phyloP scores from a whole-genome alignment of 1,140 invertebrate species.

The Geopemphigus sp. region DNA sequence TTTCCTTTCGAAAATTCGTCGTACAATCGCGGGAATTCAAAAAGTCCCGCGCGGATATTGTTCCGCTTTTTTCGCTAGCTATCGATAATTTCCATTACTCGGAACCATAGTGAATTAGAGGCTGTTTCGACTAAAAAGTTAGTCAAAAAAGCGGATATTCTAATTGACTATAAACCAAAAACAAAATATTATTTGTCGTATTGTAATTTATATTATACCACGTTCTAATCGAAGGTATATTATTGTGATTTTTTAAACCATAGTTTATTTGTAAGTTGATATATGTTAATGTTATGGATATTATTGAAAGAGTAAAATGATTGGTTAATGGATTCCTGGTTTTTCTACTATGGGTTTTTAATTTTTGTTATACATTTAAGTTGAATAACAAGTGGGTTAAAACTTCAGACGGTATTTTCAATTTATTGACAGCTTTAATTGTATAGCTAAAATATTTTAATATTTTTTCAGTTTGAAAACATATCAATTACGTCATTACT shows the following conservation, averaged over 20 bases:
- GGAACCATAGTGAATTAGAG: no score
- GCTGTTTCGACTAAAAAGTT: no score
- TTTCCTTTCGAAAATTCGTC: no score
- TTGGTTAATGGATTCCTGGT: not conserved
- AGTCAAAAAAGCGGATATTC: no score
- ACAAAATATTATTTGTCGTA: no score
- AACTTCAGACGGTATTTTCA: not conserved
- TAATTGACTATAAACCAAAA: no score
- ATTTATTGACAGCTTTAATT: not conserved
- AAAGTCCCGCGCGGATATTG: no score
- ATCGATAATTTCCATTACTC: no score
- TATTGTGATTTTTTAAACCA: not conserved
- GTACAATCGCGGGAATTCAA: no score
- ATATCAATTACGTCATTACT: not conserved
- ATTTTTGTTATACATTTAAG: not conserved
- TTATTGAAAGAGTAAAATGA: not conserved
- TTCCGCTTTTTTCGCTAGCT: no score
- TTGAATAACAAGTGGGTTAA: not conserved
- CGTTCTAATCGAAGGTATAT: not conserved
- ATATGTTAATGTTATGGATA: not conserved
- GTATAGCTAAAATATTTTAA: not conserved
- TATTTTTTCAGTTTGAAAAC: not conserved
- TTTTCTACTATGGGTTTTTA: not conserved
- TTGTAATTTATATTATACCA: not conserved
- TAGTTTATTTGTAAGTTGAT: not conserved